A percentile compares a stretch with the other conserved stretches of the same genome.
phyloP scores from a whole-genome alignment of 1,140 invertebrate genomes.

The Conus ventricosus region DNA sequence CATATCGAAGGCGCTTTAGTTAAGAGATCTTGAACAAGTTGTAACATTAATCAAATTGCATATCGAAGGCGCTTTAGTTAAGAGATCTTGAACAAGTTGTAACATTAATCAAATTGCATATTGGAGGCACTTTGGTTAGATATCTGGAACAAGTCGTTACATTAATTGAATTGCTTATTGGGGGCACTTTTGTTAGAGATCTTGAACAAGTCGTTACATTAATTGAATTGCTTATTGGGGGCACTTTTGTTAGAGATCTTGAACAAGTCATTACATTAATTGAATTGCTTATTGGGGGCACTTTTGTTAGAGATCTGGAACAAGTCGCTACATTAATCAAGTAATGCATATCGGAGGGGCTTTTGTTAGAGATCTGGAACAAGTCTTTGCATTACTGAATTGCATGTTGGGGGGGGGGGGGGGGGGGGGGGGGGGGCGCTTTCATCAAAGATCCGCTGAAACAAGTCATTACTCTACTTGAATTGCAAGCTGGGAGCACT shows the following conservation, averaged over 20 bases:
- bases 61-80: not conserved
- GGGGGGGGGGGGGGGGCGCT: conserved; percentile 43
- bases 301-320: too few species aligned
- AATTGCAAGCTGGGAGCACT: not conserved
- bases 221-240: not conserved
- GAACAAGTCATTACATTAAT: not conserved
- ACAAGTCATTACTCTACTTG: too few species aligned
- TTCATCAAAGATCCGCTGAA: not conserved
- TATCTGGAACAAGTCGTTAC: not conserved
- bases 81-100: not conserved
- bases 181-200: not conserved
- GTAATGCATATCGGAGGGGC: too few species aligned
- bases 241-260: not conserved
- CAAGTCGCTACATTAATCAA: too few species aligned
- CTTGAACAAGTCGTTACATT: not conserved
- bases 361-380: too few species aligned
- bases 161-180: not conserved
- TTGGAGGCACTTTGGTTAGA: conserved; percentile 57
- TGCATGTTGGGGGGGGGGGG: conserved; percentile 62
- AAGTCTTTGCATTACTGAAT: not conserved
- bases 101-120: conserved; percentile 70
- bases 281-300: too few species aligned
- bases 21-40: not conserved
- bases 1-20: not conserved
- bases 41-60: not conserved